Evolutionary conservation across 1,140 invertebrate species (phyloP).

Genomic region (Cyrtorhinus lividipennis): DNA sequence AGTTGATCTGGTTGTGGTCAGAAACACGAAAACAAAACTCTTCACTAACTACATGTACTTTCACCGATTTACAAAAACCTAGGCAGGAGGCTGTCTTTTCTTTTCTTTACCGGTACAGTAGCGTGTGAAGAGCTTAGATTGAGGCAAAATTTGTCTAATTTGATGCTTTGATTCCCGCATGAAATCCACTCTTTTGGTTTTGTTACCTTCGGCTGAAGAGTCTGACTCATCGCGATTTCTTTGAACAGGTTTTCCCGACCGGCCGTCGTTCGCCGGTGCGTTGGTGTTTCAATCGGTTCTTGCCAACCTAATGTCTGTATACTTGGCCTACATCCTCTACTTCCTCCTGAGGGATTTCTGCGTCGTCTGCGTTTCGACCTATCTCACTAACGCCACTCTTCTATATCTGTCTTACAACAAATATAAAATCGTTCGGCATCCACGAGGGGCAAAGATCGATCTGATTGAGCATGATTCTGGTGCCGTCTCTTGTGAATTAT

Average conservation of each 20-base stretch:
- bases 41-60: too few species aligned
- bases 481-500: too few species aligned
- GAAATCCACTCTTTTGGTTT: too few species aligned
- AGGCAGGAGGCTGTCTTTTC: too few species aligned
- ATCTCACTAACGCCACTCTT: conserved; percentile 46
- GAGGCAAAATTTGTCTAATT: conserved; percentile 26
- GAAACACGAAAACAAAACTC: too few species aligned
- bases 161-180: too few species aligned
- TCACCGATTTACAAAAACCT: too few species aligned
- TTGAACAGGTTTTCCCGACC: conserved; percentile 45
- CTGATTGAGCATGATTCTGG: too few species aligned
- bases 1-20: too few species aligned
- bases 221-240: conserved; percentile 24
- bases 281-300: conserved; percentile 39
- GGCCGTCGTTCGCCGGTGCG: conserved; percentile 32
- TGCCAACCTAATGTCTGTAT: conserved; percentile 51
- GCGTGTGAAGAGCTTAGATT: background rate
- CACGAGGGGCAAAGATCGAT: too few species aligned
- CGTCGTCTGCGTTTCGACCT: conserved; percentile 64
- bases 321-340: conserved; percentile 60
- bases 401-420: background rate
- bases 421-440: background rate
- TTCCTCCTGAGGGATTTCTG: conserved; percentile 61
- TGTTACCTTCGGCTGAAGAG: too few species aligned
- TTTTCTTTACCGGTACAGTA: background rate